phyloP scores from a whole-genome alignment of 2,888 invertebrate species.

The Lydus trimaculatus region DNA sequence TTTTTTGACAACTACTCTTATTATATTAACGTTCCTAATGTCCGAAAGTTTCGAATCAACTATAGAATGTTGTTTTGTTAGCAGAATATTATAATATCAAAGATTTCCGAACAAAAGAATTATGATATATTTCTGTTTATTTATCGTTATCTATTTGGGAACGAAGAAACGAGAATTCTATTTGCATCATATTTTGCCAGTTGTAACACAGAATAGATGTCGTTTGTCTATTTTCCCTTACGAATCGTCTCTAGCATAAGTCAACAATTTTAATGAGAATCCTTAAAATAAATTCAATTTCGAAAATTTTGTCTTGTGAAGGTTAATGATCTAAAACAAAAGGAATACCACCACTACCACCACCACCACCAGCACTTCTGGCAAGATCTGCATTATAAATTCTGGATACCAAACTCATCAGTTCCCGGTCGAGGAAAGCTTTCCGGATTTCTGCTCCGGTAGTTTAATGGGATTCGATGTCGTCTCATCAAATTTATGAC shows the following conservation, averaged over 20 bases:
- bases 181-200: slow-evolving; percentile 25
- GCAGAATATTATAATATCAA: too few species aligned
- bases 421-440: slow-evolving; percentile 47
- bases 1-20: not conserved
- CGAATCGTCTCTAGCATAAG: slow-evolving; percentile 25
- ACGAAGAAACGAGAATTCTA: slow-evolving; percentile 3
- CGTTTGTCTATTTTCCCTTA: slow-evolving; percentile 21
- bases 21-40: not conserved
- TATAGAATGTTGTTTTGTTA: too few species aligned
- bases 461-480: slow-evolving; percentile 53
- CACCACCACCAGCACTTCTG: slow-evolving; percentile 34
- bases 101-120: not conserved
- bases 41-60: too few species aligned
- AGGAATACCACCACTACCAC: slow-evolving; percentile 30
- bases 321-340: slow-evolving; percentile 44
- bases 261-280: slow-evolving; percentile 32
- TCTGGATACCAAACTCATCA: slow-evolving; percentile 52
- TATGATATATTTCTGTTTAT: slow-evolving; percentile 16
- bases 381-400: slow-evolving; percentile 55
- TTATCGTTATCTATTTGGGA: not conserved
- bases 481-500: slow-evolving; percentile 53
- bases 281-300: slow-evolving; percentile 37
- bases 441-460: slow-evolving; percentile 53
- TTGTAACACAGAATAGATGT: slow-evolving; percentile 24
- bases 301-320: slow-evolving; percentile 38